Base-by-base conservation (phyloP, 2,113 vertebrate genomes). In the Acrocephalus arundinaceus region DNA sequence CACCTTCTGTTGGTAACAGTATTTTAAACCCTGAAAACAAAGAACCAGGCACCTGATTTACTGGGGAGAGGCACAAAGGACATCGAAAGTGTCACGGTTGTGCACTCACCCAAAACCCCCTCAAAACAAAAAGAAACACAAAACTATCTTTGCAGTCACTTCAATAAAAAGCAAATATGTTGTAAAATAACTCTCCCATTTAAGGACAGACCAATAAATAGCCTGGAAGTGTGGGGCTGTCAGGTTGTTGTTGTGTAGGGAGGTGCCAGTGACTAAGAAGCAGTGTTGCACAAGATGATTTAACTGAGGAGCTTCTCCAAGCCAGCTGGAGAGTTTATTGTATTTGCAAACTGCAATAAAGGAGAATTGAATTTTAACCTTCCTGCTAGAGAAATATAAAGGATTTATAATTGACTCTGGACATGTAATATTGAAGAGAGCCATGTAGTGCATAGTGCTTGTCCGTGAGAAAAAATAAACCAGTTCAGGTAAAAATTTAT, bases 271-370 rank as follows among this genome's bases (percentile, higher is more conserved):
- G 3, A 39, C 72, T 65, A 77, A 84, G 82, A 83, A 77, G 73
- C 43, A 80, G 65, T 13, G 24, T 70, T 93, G 76, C 66, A 58
- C 83, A 46, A 65, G 57, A 66, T 94, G 81, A 93, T 96, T 93
- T 85, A 94, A 46, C n/a, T 37, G 87, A 92, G 76, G 58, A 83
- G 37, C 41, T 92, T 94, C 93, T 82, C 72, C 67, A 80, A 77
- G 83, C 28, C 76, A 93, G 67, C 43, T 90, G 79, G 63, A 93
- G 66, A 83, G 41, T 88, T 41, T 92, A 89, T 83, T 85, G 62
- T 87, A 83, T 81, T 93, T 84, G 68, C 67, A 89, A 95, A 93
- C 85, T 65, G 92, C 65, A 89, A 78, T 95, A 92, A 89, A 94
- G 87, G 25, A 48, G 57, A 94, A 92, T 83, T 75, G 57, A 81